phyloP scores from a whole-genome alignment of 2,888 invertebrate species.

The Clunio marinus region DNA sequence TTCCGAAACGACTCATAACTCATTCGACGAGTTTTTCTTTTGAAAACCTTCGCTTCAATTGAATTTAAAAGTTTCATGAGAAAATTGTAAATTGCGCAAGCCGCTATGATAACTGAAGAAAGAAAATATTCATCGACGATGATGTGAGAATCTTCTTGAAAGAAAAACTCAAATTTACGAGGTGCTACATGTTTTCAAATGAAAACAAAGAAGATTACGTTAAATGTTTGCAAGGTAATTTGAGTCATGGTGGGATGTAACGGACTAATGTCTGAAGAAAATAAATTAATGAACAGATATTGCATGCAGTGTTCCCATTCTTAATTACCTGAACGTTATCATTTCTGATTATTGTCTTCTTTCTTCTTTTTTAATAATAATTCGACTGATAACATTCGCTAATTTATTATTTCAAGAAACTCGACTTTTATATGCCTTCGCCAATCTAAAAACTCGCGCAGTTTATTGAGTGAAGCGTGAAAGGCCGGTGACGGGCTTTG shows the following conservation, averaged over 20 bases:
- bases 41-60: constrained; percentile 5
- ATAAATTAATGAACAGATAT: no score
- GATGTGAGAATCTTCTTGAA: constrained; percentile 1
- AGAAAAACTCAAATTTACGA: constrained; percentile 12
- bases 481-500: no score
- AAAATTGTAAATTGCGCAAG: not conserved
- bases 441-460: no score
- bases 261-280: no score
- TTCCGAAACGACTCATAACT: constrained; percentile 3
- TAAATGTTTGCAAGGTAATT: not conserved
- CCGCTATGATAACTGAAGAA: not conserved
- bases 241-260: not conserved
- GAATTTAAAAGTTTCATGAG: constrained; percentile 9
- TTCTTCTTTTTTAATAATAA: no score
- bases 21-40: constrained; percentile 7
- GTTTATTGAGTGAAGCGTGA: no score
- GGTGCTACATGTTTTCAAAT: constrained; percentile 7
- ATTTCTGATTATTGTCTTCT: no score
- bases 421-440: no score
- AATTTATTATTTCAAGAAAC: no score
- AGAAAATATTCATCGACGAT: not conserved
- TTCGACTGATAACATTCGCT: no score
- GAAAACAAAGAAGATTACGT: constrained; percentile 5
- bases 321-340: no score
- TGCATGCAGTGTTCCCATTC: no score